Evolutionary conservation across 2,797 vertebrate genomes (phyloP).

Genomic region (Channallabes apus): DNA sequence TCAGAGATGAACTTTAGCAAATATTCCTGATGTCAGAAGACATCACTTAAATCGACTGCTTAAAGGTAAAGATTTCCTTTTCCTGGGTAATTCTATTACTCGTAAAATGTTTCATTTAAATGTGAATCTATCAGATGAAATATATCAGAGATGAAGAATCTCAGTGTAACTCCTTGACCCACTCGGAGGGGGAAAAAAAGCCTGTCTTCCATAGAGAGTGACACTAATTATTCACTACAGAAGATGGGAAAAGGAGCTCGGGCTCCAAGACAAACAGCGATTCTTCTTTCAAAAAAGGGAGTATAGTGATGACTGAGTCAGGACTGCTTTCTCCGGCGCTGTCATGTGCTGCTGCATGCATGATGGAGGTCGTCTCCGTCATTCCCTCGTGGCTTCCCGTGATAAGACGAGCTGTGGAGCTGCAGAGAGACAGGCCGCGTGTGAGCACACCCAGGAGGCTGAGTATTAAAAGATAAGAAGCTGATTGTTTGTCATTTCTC

Average conservation of each 20-base stretch:
- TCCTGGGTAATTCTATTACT: background rate
- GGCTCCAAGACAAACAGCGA: background rate
- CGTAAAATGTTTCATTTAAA: slow-evolving; percentile 39
- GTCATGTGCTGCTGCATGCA: background rate
- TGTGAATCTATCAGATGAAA: slow-evolving; percentile 28
- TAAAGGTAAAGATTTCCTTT: background rate
- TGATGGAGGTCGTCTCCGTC: background rate
- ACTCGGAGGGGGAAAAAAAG: background rate
- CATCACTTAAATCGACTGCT: background rate
- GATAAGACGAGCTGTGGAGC: background rate
- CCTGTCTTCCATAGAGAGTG: background rate
- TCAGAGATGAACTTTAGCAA: background rate
- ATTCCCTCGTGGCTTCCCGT: background rate
- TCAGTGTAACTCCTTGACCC: slow-evolving; percentile 17
- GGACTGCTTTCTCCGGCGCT: slow-evolving; percentile 4
- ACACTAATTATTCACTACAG: slow-evolving; percentile 9
- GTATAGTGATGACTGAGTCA: background rate
- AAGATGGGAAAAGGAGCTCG: background rate
- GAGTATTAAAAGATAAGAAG: slow-evolving; percentile 27
- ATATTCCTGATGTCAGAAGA: background rate
- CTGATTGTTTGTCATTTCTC: slow-evolving; percentile 33
- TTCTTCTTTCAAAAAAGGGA: background rate
- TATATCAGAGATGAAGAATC: slow-evolving; percentile 12
- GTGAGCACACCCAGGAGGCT: slow-evolving; percentile 13
- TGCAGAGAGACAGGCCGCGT: background rate